These are phyloP conservation scores for Urosaurus nigricauda DNA, from an alignment of 2,797 vertebrate genomes.

Conservation along the genomic window DNA sequence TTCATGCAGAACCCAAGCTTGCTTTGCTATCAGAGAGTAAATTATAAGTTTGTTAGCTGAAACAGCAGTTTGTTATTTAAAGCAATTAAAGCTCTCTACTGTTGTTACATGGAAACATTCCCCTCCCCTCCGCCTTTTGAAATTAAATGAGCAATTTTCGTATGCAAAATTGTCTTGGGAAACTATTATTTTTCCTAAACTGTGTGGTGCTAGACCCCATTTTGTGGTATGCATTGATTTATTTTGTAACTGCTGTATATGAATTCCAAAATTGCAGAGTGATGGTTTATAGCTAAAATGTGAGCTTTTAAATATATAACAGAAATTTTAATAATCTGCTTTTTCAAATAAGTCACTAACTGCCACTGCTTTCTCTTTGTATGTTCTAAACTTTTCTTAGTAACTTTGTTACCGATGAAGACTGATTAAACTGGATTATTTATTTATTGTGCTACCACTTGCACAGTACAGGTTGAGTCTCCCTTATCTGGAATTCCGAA, in stretches of 20 bases:
- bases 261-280: conserved; percentile 20
- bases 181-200: conserved; percentile 36
- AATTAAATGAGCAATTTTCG: conserved; percentile 42
- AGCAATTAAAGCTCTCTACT: conserved; percentile 63
- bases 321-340: not conserved
- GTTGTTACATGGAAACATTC: conserved; percentile 15
- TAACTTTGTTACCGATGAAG: not conserved
- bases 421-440: not conserved
- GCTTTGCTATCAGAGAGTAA: conserved; percentile 64
- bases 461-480: no score
- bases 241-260: conserved; percentile 11
- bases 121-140: not conserved
- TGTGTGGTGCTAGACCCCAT: not conserved
- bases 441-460: not conserved
- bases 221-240: conserved; percentile 21
- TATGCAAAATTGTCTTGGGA: conserved; percentile 42
- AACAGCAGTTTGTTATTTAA: conserved; percentile 71
- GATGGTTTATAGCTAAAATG: conserved; percentile 3
- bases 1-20: conserved; percentile 67
- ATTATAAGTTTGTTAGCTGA: conserved; percentile 72
- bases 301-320: conserved; percentile 13
- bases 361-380: not conserved
- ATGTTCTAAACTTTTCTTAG: no score
- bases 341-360: not conserved
- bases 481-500: no score